Evolutionary conservation across 2,888 invertebrate genomes (phyloP).

Genomic region (Drosophila algonquin): DNA sequence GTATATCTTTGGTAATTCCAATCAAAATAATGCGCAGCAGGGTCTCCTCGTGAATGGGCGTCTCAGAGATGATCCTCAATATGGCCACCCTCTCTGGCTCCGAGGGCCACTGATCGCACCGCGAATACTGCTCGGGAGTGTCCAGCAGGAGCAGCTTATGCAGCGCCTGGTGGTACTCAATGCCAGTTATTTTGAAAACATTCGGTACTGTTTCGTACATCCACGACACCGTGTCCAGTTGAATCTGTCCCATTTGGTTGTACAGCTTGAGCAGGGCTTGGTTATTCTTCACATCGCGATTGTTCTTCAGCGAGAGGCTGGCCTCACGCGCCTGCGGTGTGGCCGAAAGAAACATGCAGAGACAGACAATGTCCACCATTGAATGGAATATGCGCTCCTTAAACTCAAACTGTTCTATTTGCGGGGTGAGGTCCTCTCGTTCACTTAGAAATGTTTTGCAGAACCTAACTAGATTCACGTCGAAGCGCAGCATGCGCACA

Average conservation of each 20-base stretch:
- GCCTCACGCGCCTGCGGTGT: slow-evolving; percentile 90
- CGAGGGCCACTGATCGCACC: slow-evolving; percentile 94
- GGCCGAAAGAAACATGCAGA: slow-evolving; percentile 92
- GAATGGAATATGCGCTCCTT: slow-evolving; percentile 93
- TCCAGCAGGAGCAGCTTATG: slow-evolving; percentile 92
- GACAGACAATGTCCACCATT: slow-evolving; percentile 92
- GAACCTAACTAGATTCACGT: slow-evolving; percentile 91
- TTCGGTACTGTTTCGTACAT: slow-evolving; percentile 91
- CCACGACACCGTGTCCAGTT: slow-evolving; percentile 95
- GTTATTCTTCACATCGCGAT: slow-evolving; percentile 84
- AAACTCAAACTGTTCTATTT: slow-evolving; percentile 87
- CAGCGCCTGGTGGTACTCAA: slow-evolving; percentile 90
- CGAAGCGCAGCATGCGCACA: slow-evolving; percentile 92
- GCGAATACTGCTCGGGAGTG: slow-evolving; percentile 91
- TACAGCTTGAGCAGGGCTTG: slow-evolving; percentile 81
- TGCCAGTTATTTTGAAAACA: slow-evolving; percentile 88
- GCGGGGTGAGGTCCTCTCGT: slow-evolving; percentile 86
- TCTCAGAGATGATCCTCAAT: slow-evolving; percentile 93
- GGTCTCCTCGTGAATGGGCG: slow-evolving; percentile 94
- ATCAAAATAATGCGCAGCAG: slow-evolving; percentile 92
- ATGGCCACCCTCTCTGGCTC: slow-evolving; percentile 93
- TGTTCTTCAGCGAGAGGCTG: slow-evolving; percentile 85
- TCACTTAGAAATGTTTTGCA: slow-evolving; percentile 90
- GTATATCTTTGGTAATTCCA: slow-evolving; percentile 90
- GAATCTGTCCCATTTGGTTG: slow-evolving; percentile 87